These are phyloP conservation scores for Copsychus sechellarum DNA, from an alignment of 2,113 vertebrate species.

Conservation along the genomic window DNA sequence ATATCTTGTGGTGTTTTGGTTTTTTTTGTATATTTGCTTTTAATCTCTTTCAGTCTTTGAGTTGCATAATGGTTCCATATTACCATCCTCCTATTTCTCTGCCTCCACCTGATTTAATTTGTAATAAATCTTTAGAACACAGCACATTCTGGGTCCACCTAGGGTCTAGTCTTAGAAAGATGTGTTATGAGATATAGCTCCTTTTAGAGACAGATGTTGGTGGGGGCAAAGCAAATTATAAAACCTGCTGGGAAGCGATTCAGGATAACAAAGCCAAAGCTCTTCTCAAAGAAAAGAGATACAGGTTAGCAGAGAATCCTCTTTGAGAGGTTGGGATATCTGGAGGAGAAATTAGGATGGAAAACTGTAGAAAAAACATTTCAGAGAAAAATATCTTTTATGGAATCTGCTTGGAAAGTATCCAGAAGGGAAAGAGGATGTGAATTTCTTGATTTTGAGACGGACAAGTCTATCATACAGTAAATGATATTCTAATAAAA, in stretches of 20 bases:
- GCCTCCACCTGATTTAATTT: not conserved
- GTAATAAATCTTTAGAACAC: not conserved
- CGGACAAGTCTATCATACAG: not conserved
- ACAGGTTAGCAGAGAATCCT: not conserved
- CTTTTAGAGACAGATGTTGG: not conserved
- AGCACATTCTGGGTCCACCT: not conserved
- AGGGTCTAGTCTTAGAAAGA: not conserved
- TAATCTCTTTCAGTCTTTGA: not conserved
- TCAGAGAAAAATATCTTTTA: not conserved
- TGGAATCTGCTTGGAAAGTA: not conserved
- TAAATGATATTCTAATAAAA: not conserved
- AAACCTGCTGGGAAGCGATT: not conserved
- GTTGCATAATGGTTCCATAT: accelerated
- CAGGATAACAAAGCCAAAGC: not conserved
- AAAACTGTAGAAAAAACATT: not conserved
- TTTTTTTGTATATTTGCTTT: not conserved
- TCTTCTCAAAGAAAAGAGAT: not conserved
- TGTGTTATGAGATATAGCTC: not conserved
- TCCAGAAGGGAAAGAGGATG: not conserved
- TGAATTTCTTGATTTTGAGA: not conserved
- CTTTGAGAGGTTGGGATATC: not conserved
- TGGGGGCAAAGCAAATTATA: not conserved
- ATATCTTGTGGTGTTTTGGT: not conserved
- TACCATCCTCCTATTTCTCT: not conserved
- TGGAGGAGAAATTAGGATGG: not conserved